Evolutionary conservation across 2,797 vertebrate genomes (phyloP).

Genomic region (Sus cebifrons): DNA sequence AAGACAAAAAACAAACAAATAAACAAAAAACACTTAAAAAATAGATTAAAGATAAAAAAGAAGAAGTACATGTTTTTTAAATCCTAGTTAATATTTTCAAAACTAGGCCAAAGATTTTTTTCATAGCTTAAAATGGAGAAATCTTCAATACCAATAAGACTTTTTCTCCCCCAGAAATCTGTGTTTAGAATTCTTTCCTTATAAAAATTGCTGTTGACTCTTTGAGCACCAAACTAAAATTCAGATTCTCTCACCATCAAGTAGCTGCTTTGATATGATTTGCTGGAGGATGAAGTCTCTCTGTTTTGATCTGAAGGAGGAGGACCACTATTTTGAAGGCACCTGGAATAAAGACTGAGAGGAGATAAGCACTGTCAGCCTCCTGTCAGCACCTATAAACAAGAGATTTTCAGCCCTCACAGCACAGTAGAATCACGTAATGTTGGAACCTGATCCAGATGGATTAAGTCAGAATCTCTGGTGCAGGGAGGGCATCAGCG

Average conservation of each 20-base stretch:
- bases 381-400: background rate
- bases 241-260: background rate
- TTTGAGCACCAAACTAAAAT: background rate
- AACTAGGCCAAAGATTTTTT: background rate
- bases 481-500: background rate
- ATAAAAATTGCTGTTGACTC: background rate
- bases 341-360: background rate
- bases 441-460: too few species aligned
- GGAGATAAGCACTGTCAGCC: background rate
- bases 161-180: background rate
- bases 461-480: background rate
- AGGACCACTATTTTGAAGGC: background rate
- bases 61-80: background rate
- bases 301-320: background rate
- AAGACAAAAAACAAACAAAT: too few species aligned
- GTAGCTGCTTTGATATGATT: background rate
- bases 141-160: background rate
- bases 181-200: slow-evolving; percentile 16
- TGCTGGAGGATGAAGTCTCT: background rate
- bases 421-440: background rate
- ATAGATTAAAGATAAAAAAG: slow-evolving; percentile 54
- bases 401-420: background rate
- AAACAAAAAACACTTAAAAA: too few species aligned
- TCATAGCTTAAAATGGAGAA: background rate
- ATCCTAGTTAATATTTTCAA: slow-evolving; percentile 13